phyloP scores from a whole-genome alignment of 1,140 invertebrate species.

The Zaprionus taronus region DNA sequence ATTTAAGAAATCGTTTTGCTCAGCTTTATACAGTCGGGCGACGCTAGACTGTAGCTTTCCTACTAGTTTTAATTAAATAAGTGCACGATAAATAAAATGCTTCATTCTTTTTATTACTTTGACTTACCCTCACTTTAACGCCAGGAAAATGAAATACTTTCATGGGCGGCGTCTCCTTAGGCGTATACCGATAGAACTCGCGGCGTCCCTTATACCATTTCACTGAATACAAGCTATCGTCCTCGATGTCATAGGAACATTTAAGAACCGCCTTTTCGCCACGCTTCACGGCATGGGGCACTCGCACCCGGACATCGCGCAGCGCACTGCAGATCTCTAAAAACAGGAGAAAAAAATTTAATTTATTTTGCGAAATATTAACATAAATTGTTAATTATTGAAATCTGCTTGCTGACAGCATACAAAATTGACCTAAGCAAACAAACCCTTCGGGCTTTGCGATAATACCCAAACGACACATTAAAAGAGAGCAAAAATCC shows the following conservation, averaged over 20 bases:
- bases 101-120: background rate
- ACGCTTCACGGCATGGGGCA: slow-evolving; percentile 88
- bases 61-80: background rate
- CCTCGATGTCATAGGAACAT: slow-evolving; percentile 92
- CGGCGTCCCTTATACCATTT: slow-evolving; percentile 93
- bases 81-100: background rate
- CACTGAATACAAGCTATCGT: slow-evolving; percentile 91
- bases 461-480: slow-evolving; percentile 5
- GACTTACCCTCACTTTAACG: slow-evolving; percentile 90
- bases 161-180: slow-evolving; percentile 89
- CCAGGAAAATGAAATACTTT: slow-evolving; percentile 90
- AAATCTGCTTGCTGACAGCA: slow-evolving; percentile 54
- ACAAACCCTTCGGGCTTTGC: slow-evolving; percentile 45
- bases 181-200: slow-evolving; percentile 92
- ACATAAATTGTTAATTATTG: slow-evolving; percentile 56
- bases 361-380: slow-evolving; percentile 28
- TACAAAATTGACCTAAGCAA: slow-evolving; percentile 52
- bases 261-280: slow-evolving; percentile 88
- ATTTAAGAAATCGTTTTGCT: too few species aligned
- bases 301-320: slow-evolving; percentile 87
- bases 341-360: slow-evolving; percentile 31
- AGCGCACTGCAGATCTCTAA: slow-evolving; percentile 82
- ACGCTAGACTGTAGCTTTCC: too few species aligned
- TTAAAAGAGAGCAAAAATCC: slow-evolving; percentile 43
- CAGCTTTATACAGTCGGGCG: too few species aligned